Evolutionary conservation across 2,113 vertebrate species (phyloP).

Genomic region (Coregonus clupeaformis): DNA sequence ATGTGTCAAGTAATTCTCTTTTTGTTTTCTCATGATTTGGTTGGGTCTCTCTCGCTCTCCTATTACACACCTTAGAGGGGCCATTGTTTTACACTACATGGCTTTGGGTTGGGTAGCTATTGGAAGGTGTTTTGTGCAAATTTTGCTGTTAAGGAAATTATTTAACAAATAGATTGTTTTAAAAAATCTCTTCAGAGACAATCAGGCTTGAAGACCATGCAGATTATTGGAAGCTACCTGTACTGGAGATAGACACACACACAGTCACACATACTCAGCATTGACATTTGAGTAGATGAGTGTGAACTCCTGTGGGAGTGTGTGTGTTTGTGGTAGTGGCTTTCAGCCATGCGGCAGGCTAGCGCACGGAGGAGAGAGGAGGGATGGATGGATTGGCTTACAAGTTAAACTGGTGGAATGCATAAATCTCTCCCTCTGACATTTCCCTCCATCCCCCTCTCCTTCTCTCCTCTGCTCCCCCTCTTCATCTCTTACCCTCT

Average conservation of each 20-base stretch:
- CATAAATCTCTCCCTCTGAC: background rate
- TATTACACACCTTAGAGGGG: too few relatives aligned
- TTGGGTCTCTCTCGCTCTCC: too few relatives aligned
- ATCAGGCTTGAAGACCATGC: too few relatives aligned
- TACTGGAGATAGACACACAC: background rate
- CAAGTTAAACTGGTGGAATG: slow-evolving; percentile 4
- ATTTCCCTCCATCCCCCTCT: background rate
- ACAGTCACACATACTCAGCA: background rate
- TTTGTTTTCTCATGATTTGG: too few relatives aligned
- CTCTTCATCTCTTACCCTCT: background rate
- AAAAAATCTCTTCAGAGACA: too few relatives aligned
- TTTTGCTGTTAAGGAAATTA: too few relatives aligned
- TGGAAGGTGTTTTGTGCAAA: too few relatives aligned
- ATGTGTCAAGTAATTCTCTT: too few relatives aligned
- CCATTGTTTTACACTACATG: too few relatives aligned
- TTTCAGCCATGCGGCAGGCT: background rate
- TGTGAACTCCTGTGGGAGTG: background rate
- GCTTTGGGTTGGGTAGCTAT: too few relatives aligned
- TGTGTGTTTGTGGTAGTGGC: background rate
- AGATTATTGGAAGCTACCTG: too few relatives aligned
- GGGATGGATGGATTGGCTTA: background rate
- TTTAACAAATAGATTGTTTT: too few relatives aligned
- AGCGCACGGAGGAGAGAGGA: background rate
- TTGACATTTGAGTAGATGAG: background rate
- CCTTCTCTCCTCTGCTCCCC: background rate